These are phyloP conservation scores for Phylloscopus whistleri DNA, from an alignment of 2,113 vertebrate genomes.

Conservation along the genomic window DNA sequence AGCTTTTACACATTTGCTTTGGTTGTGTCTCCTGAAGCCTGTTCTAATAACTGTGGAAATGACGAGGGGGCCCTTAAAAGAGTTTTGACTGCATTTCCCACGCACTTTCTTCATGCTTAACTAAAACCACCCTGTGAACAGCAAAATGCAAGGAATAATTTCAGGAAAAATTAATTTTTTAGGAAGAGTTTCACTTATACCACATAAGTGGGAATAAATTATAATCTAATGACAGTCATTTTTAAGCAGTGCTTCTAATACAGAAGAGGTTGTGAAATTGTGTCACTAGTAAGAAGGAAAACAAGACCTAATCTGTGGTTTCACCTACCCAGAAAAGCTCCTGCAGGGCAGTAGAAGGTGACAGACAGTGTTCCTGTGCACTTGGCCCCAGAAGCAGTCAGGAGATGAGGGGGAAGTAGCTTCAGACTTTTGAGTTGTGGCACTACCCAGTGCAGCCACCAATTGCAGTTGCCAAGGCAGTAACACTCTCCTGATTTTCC, in stretches of 20 bases:
- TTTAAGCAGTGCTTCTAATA: background rate
- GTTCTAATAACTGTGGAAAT: background rate
- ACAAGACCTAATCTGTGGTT: background rate
- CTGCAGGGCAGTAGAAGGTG: background rate
- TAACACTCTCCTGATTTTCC: background rate
- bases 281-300: background rate
- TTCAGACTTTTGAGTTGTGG: background rate
- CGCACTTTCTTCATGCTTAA: background rate
- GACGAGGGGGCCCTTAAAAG: background rate
- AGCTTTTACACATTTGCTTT: background rate
- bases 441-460: too few relatives aligned
- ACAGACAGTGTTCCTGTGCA: fast-evolving
- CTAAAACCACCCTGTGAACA: background rate
- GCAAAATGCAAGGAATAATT: background rate
- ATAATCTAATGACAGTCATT: background rate
- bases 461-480: background rate
- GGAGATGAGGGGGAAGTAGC: background rate
- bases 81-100: background rate
- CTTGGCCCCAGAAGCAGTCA: background rate
- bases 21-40: background rate
- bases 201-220: background rate
- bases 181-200: background rate
- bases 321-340: background rate
- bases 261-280: background rate
- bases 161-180: background rate